Evolutionary conservation across 30 jellyfish, hydroid and myxozoan species (phyloP).

Genomic region (Calvadosia cruxmelitensis): DNA sequence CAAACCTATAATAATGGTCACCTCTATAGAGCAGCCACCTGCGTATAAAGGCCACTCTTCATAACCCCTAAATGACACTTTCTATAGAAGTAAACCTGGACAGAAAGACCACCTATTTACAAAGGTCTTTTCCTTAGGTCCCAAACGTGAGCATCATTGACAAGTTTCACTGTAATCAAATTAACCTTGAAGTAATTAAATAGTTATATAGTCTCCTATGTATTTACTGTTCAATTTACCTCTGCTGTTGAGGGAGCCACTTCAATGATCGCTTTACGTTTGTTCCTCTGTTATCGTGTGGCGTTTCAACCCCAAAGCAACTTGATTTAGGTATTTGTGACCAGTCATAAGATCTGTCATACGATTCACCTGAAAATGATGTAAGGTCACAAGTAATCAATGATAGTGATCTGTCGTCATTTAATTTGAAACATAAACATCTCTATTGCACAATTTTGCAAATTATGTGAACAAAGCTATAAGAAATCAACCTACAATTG

Average conservation of each 20-base stretch:
- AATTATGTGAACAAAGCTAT: neutral
- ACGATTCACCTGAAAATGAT: constrained; percentile 59
- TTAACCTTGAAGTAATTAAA: too few relatives aligned
- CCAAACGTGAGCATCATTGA: too few relatives aligned
- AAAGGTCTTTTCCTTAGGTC: too few relatives aligned
- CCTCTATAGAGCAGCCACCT: too few relatives aligned
- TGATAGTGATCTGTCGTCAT: neutral
- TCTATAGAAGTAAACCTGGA: too few relatives aligned
- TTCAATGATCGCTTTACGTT: constrained; percentile 66
- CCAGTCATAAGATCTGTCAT: constrained; percentile 81
- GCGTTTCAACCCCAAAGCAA: constrained; percentile 84
- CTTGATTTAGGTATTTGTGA: constrained; percentile 65
- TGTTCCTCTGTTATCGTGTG: constrained; percentile 90
- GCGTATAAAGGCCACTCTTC: too few relatives aligned
- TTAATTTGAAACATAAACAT: neutral
- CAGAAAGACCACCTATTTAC: too few relatives aligned
- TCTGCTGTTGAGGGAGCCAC: constrained; percentile 82
- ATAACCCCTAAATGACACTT: too few relatives aligned
- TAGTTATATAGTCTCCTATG: too few relatives aligned
- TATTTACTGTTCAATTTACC: too few relatives aligned
- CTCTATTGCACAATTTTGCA: neutral
- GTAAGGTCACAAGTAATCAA: neutral
- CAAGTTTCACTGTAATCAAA: too few relatives aligned
- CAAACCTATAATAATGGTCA: too few relatives aligned
- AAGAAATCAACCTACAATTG: neutral